A percentile compares a stretch with the other conserved stretches of the same genome.
These are phyloP conservation scores for Anthophora plumipes DNA, from an alignment of 2,888 invertebrate genomes.

Conservation along the genomic window DNA sequence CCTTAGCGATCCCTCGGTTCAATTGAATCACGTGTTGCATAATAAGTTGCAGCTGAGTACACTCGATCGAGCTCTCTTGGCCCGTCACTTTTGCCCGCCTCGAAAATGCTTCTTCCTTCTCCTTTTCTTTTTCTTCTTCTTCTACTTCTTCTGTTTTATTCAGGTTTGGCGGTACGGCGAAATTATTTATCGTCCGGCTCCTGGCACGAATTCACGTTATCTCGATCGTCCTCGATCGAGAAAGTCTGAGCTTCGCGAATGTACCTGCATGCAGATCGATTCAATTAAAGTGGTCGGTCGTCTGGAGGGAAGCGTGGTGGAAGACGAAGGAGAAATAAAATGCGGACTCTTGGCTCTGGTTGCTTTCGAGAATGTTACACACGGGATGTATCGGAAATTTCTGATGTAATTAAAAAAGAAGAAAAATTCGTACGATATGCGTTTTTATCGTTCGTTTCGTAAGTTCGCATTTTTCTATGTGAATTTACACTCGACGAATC, in stretches of 20 bases:
- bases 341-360: no score
- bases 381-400: no score
- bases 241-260: background rate
- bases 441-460: no score
- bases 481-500: no score
- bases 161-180: background rate
- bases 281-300: no score
- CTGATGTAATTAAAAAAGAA: no score
- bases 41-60: constrained; percentile 46
- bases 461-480: no score
- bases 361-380: no score
- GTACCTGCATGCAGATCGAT: background rate
- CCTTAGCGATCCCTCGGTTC: constrained; percentile 16
- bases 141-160: background rate
- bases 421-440: no score
- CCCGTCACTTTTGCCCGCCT: background rate
- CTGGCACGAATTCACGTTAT: constrained; percentile 50
- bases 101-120: background rate
- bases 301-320: no score
- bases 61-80: constrained; percentile 5
- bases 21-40: constrained; percentile 42
- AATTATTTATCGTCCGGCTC: constrained; percentile 41
- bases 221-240: constrained; percentile 16
- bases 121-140: background rate
- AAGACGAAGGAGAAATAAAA: no score